Conservation (phyloP, 2,888 invertebrate genomes). For the Morpho deidamia region DNA sequence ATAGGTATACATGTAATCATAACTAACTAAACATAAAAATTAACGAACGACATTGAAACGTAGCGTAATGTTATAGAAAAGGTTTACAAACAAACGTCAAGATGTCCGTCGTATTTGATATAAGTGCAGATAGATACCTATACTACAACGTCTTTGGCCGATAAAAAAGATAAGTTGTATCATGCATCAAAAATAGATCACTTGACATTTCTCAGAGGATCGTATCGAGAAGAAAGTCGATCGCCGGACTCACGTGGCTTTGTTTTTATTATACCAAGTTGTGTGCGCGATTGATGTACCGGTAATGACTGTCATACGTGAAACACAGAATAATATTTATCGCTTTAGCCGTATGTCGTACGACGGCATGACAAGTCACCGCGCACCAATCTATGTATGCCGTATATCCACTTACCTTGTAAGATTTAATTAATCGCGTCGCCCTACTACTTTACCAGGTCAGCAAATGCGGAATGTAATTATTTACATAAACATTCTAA, state of each 20-base stretch:
- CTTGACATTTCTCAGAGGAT: slow-evolving; percentile 49
- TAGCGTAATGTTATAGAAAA: not conserved
- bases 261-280: slow-evolving; percentile 67
- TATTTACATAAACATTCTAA: slow-evolving; percentile 60
- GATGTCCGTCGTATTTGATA: not conserved
- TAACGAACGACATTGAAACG: no score
- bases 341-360: slow-evolving; percentile 19
- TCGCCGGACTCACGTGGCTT: slow-evolving; percentile 62
- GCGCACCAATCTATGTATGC: slow-evolving; percentile 25
- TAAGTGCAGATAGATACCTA: slow-evolving; percentile 6
- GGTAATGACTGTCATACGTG: slow-evolving; percentile 49
- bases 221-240: slow-evolving; percentile 44
- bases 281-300: slow-evolving; percentile 39
- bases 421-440: slow-evolving; percentile 42
- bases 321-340: slow-evolving; percentile 39
- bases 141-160: slow-evolving; percentile 56
- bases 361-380: slow-evolving; percentile 18
- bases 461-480: slow-evolving; percentile 48
- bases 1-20: no score
- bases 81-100: slow-evolving; percentile 7
- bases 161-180: slow-evolving; percentile 57
- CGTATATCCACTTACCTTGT: slow-evolving; percentile 26
- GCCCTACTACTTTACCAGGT: slow-evolving; percentile 29
- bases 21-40: no score
- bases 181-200: slow-evolving; percentile 60